These are phyloP conservation scores for Agrochola circellaris DNA, from an alignment of 2,888 invertebrate species.

Conservation along the genomic window DNA sequence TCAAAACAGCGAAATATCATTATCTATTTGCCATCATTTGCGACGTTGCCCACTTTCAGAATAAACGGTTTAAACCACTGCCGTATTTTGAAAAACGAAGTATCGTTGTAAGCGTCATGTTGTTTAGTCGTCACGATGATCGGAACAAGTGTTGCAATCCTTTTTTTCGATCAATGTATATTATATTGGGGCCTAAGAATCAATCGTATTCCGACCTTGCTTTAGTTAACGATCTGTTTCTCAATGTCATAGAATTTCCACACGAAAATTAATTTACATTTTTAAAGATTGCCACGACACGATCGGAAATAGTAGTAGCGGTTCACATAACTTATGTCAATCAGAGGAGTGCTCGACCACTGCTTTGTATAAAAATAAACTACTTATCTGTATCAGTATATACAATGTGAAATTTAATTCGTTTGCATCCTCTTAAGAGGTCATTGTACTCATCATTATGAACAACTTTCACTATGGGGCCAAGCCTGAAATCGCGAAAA, in stretches of 20 bases:
- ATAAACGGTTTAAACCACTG: no score
- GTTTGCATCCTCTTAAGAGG: no score
- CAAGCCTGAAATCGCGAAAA: no score
- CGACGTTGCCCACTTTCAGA: no score
- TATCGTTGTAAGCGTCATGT: not conserved
- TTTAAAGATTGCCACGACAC: constrained; percentile 42
- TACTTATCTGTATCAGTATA: no score
- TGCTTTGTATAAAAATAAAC: not conserved
- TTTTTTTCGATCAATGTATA: constrained; percentile 27
- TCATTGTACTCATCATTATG: no score
- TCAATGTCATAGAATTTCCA: constrained; percentile 64
- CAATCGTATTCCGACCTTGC: constrained; percentile 67
- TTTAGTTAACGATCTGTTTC: constrained; percentile 67
- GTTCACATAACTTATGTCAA: constrained; percentile 42
- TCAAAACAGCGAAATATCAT: no score
- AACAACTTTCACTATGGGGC: no score
- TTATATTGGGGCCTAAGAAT: constrained; percentile 42
- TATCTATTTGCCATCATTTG: no score
- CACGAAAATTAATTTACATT: constrained; percentile 62
- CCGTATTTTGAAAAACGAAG: not conserved
- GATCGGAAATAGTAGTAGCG: constrained; percentile 56
- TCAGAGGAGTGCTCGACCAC: constrained; percentile 23
- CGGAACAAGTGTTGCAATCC: constrained; percentile 20
- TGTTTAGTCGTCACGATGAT: not conserved
- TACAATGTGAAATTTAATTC: no score